These are phyloP conservation scores for Engraulis encrasicolus DNA, from an alignment of 2,113 vertebrate genomes.

Conservation along the genomic window DNA sequence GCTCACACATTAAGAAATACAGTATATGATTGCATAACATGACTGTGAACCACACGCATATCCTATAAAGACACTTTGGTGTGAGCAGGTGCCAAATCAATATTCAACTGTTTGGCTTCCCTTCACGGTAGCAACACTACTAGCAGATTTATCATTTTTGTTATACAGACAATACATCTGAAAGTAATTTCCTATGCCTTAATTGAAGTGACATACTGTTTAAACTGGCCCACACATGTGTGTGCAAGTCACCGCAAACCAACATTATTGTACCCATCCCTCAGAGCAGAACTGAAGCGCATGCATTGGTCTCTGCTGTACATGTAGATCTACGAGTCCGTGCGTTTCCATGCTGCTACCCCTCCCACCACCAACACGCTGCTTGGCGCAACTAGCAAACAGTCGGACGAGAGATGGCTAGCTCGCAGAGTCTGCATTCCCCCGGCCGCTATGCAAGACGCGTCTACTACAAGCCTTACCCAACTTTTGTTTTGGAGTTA, in stretches of 20 bases:
- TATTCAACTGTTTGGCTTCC: no score
- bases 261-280: background rate
- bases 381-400: background rate
- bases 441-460: background rate
- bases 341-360: constrained; percentile 35
- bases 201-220: background rate
- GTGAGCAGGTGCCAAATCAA: no score
- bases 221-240: background rate
- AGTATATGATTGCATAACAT: background rate
- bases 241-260: background rate
- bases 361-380: constrained; percentile 48
- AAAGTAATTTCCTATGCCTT: background rate
- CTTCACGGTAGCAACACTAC: no score
- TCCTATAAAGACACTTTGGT: no score
- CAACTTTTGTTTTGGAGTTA: background rate
- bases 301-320: background rate
- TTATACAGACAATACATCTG: background rate
- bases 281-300: background rate
- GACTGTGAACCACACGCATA: background rate
- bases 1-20: no score
- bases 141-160: no score
- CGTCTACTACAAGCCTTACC: background rate
- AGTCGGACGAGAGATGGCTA: background rate
- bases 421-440: background rate
- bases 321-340: constrained; percentile 21